Evolutionary conservation across 23 tunicate genomes (phyloP).

Genomic region (Ciona savignyi): DNA sequence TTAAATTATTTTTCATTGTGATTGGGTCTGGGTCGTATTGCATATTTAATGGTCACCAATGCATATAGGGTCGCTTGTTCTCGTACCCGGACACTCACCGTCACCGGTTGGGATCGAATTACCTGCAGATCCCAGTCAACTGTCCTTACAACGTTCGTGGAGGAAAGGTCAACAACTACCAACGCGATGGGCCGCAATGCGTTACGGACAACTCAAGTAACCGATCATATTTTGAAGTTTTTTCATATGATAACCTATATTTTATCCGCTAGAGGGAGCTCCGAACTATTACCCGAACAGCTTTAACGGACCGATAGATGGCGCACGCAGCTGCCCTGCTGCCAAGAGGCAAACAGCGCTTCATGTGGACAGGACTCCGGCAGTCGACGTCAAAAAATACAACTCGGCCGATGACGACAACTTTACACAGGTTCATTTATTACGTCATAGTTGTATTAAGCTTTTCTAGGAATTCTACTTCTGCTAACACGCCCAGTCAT

Average conservation of each 20-base stretch:
- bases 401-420: slow-evolving; percentile 91
- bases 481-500: no score
- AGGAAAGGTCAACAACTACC: slow-evolving; percentile 51
- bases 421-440: slow-evolving; percentile 76
- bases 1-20: no score
- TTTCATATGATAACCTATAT: not conserved
- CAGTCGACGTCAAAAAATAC: slow-evolving; percentile 53
- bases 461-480: no score
- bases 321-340: slow-evolving; percentile 14
- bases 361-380: slow-evolving; percentile 20
- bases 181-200: slow-evolving; percentile 92
- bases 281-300: slow-evolving; percentile 99
- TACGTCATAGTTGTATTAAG: no score
- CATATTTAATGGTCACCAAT: no score
- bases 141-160: slow-evolving; percentile 57
- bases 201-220: slow-evolving; percentile 83
- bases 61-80: slow-evolving; percentile 92
- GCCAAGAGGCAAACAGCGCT: slow-evolving; percentile 1
- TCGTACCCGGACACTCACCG: slow-evolving; percentile 98
- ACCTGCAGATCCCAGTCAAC: slow-evolving; percentile 92
- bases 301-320: slow-evolving; percentile 81
- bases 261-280: slow-evolving; percentile 33
- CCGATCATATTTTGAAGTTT: no score
- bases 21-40: no score
- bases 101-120: slow-evolving; percentile 81